phyloP scores from a whole-genome alignment of 2,113 vertebrate species.

The Seriola rivoliana region DNA sequence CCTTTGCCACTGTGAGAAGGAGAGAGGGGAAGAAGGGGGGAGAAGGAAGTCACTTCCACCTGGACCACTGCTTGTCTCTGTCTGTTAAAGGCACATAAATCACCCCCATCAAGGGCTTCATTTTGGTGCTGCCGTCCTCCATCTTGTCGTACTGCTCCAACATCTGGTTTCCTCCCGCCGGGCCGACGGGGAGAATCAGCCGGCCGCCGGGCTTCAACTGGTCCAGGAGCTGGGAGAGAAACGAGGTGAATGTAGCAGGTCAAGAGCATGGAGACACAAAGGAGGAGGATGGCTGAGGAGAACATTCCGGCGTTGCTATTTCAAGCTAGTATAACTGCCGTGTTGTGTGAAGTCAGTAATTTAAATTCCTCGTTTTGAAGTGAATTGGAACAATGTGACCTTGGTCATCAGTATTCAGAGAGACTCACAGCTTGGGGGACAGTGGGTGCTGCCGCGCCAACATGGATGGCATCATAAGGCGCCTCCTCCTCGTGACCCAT shows the following conservation, averaged over 20 bases:
- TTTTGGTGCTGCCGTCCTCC: slow-evolving; percentile 98
- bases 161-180: slow-evolving; percentile 99
- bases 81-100: slow-evolving; percentile 99
- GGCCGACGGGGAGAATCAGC: slow-evolving; percentile 96
- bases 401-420: slow-evolving; percentile 8
- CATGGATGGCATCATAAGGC: slow-evolving; percentile 97
- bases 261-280: neutral
- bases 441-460: slow-evolving; percentile 94
- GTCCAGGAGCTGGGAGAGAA: slow-evolving; percentile 91
- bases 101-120: slow-evolving; percentile 99
- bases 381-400: slow-evolving; percentile 2
- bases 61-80: slow-evolving; percentile 99
- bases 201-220: slow-evolving; percentile 98
- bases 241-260: neutral
- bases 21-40: slow-evolving; percentile 84
- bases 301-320: neutral
- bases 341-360: neutral
- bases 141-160: slow-evolving; percentile 99
- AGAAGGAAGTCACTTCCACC: slow-evolving; percentile 99
- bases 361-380: neutral
- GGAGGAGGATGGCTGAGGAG: neutral
- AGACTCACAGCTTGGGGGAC: slow-evolving; percentile 96
- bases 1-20: slow-evolving; percentile 91
- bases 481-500: slow-evolving; percentile 92
- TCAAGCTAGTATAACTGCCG: neutral